Base-by-base conservation (phyloP, 2,797 vertebrate species). In the Onychomys torridus region DNA sequence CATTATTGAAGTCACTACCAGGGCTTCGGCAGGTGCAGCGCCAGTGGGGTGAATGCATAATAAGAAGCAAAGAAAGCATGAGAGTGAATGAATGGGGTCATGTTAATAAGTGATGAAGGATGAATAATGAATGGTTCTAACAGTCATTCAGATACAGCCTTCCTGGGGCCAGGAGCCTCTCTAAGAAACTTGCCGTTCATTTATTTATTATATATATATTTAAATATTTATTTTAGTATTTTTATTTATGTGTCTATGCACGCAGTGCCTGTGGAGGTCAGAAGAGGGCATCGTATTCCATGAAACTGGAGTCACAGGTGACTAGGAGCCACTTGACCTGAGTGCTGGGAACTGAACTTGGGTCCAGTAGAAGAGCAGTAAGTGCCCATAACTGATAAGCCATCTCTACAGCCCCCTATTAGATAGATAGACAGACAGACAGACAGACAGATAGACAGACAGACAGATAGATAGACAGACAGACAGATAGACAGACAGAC, bases 231-330 rank as follows among this genome's bases (percentile, higher is more conserved):
- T 40, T 40, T 73, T 40, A 55, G 32, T 52, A 78, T 55, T 52
- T 78, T 55, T 19, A 52, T 34, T 52, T 77, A 27, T 52, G 52
- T 27, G n/a, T 46, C 83, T 21, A n/a, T 1, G 5, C 43, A 27
- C 11, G 0, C 43, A n/a, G 19, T 52, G 43, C 83, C 63, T 9
- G 32, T 69, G 43, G 63, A 49, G 83, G 19, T 25, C 63, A n/a
- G 83, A 49, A 52, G 43, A 7, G 2, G 63, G 32, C 13, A n/a
- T 25, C 1, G 0, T 14, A 13, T 49, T 43, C 19, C 0, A 0
- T 52, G 34, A 63, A 52, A 32, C 49, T 32, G 17, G 29, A 21
- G 32, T 34, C 21, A 52, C 0, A 5, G 25, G 11, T 7, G 1
- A 85, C 25, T 27, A 6, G 0, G 5, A 85, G 19, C 40, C 3